Base-by-base conservation (phyloP, 2,888 invertebrate species). In the Cenopis cana region DNA sequence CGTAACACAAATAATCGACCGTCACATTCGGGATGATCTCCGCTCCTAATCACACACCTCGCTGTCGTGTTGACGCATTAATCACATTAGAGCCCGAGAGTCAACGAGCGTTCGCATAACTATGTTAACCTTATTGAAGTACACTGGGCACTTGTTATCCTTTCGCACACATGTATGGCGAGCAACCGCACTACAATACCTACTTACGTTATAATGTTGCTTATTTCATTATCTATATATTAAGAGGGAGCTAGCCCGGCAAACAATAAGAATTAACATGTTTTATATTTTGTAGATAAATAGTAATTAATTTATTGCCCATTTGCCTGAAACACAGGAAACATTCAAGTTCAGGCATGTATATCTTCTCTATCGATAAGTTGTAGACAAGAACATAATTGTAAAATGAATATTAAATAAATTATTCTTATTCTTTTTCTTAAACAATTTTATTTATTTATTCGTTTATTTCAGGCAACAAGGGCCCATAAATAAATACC, bases 61-160 rank as follows among this genome's bases (percentile, higher is more conserved):
- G 38, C 55, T 50, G 20, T 46, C 71, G 60, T 61, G 71, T 55
- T 61, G 66, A 38, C 55, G 71, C 71, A 71, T 67, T 71, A 71
- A 71, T 71, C 71, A 61, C 38, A 67, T 71, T 56, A 61, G 61
- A 46, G 20, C 59, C 65, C 49, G n/a, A 18, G 68, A 38, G 54
- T 52, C 49, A 50, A 33, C 71, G 71, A 67, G 71, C n/a, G 60
- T 60, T 55, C 52, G 71, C 71, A 71, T 71, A 70, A 71, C 71
- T 36, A 49, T 60, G 46, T 60, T 11, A 60, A 56, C 49, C 57
- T 56, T 52, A 62, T 62, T 52, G 33, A 17, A 29, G 4, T 50
- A 46, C 17, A 18, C 17, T 33, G 24, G 54, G 12, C 54, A 24
- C 24, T 24, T 29, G 12, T 14, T 8, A 29, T 29, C 14, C 8